Evolutionary conservation across 1,140 invertebrate species (phyloP).

Genomic region (Lysiphlebus fabarum): DNA sequence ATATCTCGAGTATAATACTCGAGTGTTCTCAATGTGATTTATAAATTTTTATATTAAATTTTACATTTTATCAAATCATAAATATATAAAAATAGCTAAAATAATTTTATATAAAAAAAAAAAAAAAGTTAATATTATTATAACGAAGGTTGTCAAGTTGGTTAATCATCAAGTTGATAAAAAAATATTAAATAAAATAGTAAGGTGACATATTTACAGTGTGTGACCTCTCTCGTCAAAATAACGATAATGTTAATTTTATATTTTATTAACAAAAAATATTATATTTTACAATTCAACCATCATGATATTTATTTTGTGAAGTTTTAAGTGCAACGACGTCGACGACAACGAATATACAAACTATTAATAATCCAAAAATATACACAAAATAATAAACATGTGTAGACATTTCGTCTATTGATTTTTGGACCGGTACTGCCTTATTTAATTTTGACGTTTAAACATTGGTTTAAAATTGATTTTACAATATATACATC

Average conservation of each 20-base stretch:
- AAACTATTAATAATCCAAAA: conserved; percentile 1
- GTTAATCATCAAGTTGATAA: no score
- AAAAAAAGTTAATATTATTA: not conserved
- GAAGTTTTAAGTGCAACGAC: no score
- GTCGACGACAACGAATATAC: no score
- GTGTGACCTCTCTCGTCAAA: no score
- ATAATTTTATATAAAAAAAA: not conserved
- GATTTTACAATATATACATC: no score
- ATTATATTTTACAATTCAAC: no score
- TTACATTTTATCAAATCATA: not conserved
- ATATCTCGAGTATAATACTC: conserved; percentile 4
- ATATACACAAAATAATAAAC: conserved; percentile 2
- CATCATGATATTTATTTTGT: no score
- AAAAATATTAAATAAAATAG: no score
- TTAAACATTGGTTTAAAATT: not conserved
- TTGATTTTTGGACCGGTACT: conserved; percentile 18
- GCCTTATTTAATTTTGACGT: not conserved
- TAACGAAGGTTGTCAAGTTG: not conserved
- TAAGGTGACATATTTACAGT: no score
- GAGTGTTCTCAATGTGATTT: conserved; percentile 8
- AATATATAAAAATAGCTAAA: not conserved
- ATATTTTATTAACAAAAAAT: no score
- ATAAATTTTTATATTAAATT: not conserved
- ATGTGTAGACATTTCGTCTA: conserved; percentile 19
- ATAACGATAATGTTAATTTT: no score